Evolutionary conservation across 2,888 invertebrate species (phyloP).

Genomic region (Pristionchus mayeri): DNA sequence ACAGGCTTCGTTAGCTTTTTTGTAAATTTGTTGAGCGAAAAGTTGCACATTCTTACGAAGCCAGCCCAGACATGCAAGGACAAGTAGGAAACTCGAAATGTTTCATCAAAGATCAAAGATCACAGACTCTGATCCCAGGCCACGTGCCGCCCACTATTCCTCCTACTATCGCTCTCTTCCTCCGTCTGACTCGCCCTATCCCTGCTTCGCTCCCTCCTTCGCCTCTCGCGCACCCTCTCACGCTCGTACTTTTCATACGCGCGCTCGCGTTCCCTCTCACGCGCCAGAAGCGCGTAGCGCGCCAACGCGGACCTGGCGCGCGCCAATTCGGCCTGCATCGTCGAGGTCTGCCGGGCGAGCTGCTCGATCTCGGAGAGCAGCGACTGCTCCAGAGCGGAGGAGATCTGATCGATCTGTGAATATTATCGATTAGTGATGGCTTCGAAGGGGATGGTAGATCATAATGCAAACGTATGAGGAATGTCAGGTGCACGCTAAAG

Average conservation of each 20-base stretch:
- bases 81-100: too few relatives aligned
- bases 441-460: too few relatives aligned
- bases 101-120: too few relatives aligned
- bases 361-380: constrained; percentile 50
- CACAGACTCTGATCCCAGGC: constrained; percentile 6
- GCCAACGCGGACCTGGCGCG: constrained; percentile 41
- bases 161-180: constrained; percentile 23
- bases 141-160: neutral
- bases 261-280: constrained; percentile 11
- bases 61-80: too few relatives aligned
- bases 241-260: neutral
- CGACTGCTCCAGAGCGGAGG: constrained; percentile 47
- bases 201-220: constrained; percentile 9
- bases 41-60: too few relatives aligned
- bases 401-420: constrained; percentile 48
- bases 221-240: neutral
- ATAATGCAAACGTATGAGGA: too few relatives aligned
- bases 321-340: constrained; percentile 47
- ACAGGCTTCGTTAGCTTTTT: too few relatives aligned
- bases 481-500: too few relatives aligned
- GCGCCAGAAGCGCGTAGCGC: constrained; percentile 13
- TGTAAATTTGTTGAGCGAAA: too few relatives aligned
- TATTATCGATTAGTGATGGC: too few relatives aligned
- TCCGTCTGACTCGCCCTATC: constrained; percentile 43
- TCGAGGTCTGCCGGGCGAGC: constrained; percentile 35